Evolutionary conservation across 2,888 invertebrate species (phyloP).

Genomic region (Sphaeridia pumilis): DNA sequence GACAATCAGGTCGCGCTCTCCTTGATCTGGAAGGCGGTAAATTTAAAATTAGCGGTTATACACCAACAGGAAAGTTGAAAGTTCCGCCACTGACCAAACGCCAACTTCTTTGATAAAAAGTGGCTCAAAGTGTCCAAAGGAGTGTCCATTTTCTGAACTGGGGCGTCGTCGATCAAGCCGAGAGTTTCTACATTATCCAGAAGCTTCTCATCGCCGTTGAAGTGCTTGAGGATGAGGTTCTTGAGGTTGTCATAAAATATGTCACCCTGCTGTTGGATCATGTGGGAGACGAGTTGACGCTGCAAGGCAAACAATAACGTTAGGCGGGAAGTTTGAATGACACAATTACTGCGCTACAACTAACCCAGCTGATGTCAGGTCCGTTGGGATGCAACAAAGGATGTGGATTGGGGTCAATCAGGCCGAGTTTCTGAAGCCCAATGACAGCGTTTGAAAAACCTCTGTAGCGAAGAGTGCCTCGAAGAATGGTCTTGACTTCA

Average conservation of each 20-base stretch:
- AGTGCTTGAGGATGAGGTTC: slow-evolving; percentile 64
- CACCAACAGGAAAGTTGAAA: not conserved
- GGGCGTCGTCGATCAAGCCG: slow-evolving; percentile 72
- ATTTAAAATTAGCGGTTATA: not conserved
- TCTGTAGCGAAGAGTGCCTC: slow-evolving; percentile 87
- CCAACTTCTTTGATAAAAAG: slow-evolving; percentile 68
- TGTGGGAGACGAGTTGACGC: slow-evolving; percentile 72
- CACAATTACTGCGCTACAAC: slow-evolving; percentile 11
- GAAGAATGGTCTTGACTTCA: slow-evolving; percentile 73
- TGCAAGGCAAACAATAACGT: no score
- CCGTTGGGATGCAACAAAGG: slow-evolving; percentile 88
- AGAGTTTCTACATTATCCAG: slow-evolving; percentile 70
- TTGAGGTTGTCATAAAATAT: slow-evolving; percentile 90
- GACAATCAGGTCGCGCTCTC: slow-evolving; percentile 87
- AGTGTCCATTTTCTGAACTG: slow-evolving; percentile 66
- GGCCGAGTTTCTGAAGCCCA: slow-evolving; percentile 73
- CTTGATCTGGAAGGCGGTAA: slow-evolving; percentile 45
- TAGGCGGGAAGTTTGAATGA: slow-evolving; percentile 11
- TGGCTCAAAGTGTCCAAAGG: slow-evolving; percentile 88
- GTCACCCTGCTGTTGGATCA: slow-evolving; percentile 70
- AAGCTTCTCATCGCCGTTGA: slow-evolving; percentile 45
- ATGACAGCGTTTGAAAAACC: slow-evolving; percentile 83
- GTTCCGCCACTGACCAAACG: slow-evolving; percentile 50
- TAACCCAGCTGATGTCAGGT: slow-evolving; percentile 91
- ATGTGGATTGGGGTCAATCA: slow-evolving; percentile 73